Evolutionary conservation across 2,113 vertebrate species (phyloP), one percentile per base, ranked within the genome.

Genomic region (Amia ocellicauda): DNA sequence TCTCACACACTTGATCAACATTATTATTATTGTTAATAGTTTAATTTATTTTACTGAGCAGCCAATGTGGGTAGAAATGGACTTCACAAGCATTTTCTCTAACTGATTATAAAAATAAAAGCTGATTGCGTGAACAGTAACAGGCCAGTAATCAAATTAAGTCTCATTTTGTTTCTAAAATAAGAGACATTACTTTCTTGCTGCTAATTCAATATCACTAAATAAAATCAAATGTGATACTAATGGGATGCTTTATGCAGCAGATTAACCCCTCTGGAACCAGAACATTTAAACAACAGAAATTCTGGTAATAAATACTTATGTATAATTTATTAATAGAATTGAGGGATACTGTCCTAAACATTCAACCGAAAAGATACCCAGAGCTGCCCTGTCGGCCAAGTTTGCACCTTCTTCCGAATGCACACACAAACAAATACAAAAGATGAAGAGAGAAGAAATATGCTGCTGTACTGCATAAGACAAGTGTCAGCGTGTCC

Each of bases 401-500:
- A n/a, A n/a, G n/a, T n/a, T n/a, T n/a, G n/a, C n/a, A n/a, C n/a
- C n/a, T n/a, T n/a, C n/a, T n/a, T n/a, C n/a, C n/a, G n/a, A n/a
- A n/a, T n/a, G 69, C 22, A 54, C 26, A 22, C 10, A 57, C 42
- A 60, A 29, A 56, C 11, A 60, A 63, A 69, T 31, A 68, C 64
- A 58, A 31, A 58, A 67, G 73, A 66, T 43, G 58, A 60, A 67
- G 65, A 65, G 65, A 41, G 64, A 69, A 75, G 71, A 77, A 81
- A 71, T 76, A 70, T 71, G 71, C 70, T 58, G 61, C 56, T 61
- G 71, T 47, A 64, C 67, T 70, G 54, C 68, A 67, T 55, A 65
- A 81, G 78, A 80, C 78, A 78, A 71, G 80, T 88, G 80, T 82
- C 82, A 77, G 73, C 60, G 42, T 75, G 82, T 81, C 77, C 74